Base-by-base conservation (phyloP, 2,113 vertebrate species). In the Rafetus swinhoei region DNA sequence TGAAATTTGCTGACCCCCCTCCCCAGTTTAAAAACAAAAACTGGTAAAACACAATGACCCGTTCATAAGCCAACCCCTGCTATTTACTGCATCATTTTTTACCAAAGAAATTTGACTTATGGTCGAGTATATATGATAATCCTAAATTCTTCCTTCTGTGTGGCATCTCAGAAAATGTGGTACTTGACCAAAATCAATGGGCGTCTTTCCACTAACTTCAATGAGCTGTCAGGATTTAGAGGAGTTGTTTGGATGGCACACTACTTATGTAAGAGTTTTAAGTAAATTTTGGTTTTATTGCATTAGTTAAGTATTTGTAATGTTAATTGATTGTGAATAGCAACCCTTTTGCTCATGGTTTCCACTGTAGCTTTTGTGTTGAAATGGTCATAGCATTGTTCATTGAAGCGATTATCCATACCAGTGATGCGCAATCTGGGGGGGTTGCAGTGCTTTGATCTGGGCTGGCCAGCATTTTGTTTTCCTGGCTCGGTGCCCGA, bases 321-420 rank as follows among this genome's bases (percentile, higher is more conserved):
- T 93, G 53, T 84, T 0, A 1, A 0, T 72, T 2, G 0, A 1
- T 77, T 95, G 15, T 1, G 1, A 32, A 7, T 50, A 76, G 50
- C 4, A 29, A 57, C 7, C 9, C 2, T 1, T 9, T 45, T 12
- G n/a, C 3, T 45, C 12, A 55, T 32, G 35, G 76, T 35, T 59
- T 25, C 85, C 54, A 5, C 50, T 54, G 76, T 2, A 0, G 0
- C 35, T 45, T 25, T 45, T 35, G 7, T 21, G 9, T 53, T 16
- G 52, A 76, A n/a, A 24, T 69, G 21, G 7, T 24, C 29, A 82
- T 27, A 55, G 35, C 16, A 2, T 57, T n/a, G 15, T 39, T 53
- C 12, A 53, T 92, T 83, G 77, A 35, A 3, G 3, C 79, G 2
- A 54, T 52, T 76, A 85, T 90, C 80, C 1, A 1, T n/a, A 21